A percentile compares a stretch with the other conserved stretches of the same genome.
Evolutionary conservation across 2,888 invertebrate species (phyloP).

Genomic region (Dinocampus coccinellae): DNA sequence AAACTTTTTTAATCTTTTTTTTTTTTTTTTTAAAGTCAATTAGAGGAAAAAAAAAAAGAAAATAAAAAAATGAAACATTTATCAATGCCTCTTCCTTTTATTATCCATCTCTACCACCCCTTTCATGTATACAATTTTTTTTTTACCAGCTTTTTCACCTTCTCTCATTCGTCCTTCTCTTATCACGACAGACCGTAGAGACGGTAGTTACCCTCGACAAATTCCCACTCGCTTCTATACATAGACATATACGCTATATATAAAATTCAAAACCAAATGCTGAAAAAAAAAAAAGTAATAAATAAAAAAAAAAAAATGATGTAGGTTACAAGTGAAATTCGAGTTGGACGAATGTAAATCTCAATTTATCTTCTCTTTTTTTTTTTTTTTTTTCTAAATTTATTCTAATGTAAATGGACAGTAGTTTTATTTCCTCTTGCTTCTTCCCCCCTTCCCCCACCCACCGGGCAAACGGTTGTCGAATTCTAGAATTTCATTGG

Average conservation of each 20-base stretch:
- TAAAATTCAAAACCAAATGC: neutral
- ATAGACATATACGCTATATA: neutral
- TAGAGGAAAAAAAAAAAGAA: neutral
- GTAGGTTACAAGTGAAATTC: neutral
- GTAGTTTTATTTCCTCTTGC: neutral
- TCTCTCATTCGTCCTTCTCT: neutral
- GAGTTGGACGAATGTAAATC: neutral
- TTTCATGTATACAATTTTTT: neutral
- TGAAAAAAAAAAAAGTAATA: neutral
- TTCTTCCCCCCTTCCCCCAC: neutral
- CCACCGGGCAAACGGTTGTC: too few relatives aligned
- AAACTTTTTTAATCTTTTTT: constrained; percentile 9
- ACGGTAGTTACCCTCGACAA: neutral
- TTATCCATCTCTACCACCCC: neutral
- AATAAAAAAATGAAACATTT: constrained; percentile 10
- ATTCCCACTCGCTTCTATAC: neutral
- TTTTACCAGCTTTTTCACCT: neutral
- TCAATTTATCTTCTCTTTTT: too few relatives aligned
- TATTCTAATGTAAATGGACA: constrained; percentile 7
- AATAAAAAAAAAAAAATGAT: too few relatives aligned
- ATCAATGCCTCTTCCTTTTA: neutral
- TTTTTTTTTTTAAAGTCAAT: constrained; percentile 2
- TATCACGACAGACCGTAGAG: neutral
- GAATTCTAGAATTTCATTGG: neutral
- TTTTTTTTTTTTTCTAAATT: neutral